Evolutionary conservation across 2,113 vertebrate genomes (phyloP).

Genomic region (Hystrix brachyura): DNA sequence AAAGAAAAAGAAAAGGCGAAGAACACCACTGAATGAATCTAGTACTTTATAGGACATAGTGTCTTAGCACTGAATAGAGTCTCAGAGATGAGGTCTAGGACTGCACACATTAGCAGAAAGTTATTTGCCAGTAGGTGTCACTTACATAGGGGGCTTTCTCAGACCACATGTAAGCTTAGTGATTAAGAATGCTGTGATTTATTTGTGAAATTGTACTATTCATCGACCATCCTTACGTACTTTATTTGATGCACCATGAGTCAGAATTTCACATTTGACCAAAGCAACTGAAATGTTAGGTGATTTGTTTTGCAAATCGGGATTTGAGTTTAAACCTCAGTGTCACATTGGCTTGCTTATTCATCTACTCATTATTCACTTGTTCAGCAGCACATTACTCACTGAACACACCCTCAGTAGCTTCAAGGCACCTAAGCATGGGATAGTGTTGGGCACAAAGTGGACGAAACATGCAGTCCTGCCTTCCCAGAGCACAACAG

Average conservation of each 20-base stretch:
- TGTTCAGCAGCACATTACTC: neutral
- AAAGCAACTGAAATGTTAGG: neutral
- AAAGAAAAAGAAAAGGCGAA: neutral
- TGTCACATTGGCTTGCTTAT: neutral
- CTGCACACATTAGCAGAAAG: neutral
- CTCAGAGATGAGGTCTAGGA: neutral
- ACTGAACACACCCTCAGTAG: slow-evolving; percentile 25
- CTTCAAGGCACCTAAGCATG: neutral
- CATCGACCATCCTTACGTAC: neutral
- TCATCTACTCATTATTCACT: neutral
- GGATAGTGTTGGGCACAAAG: neutral
- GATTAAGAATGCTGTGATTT: neutral
- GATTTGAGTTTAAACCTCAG: slow-evolving; percentile 26
- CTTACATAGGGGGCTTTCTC: neutral
- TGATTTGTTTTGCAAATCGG: neutral
- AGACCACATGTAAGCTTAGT: neutral
- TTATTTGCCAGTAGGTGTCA: neutral
- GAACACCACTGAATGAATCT: neutral
- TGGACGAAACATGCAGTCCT: neutral
- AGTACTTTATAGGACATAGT: neutral
- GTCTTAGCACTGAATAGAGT: neutral
- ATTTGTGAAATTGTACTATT: neutral
- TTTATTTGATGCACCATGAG: neutral
- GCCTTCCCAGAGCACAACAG: neutral
- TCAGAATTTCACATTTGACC: neutral